Percentiles rank a stretch among this genome's conserved stretches.
phyloP scores from a whole-genome alignment of 2,888 invertebrate species.

The Erannis defoliaria region DNA sequence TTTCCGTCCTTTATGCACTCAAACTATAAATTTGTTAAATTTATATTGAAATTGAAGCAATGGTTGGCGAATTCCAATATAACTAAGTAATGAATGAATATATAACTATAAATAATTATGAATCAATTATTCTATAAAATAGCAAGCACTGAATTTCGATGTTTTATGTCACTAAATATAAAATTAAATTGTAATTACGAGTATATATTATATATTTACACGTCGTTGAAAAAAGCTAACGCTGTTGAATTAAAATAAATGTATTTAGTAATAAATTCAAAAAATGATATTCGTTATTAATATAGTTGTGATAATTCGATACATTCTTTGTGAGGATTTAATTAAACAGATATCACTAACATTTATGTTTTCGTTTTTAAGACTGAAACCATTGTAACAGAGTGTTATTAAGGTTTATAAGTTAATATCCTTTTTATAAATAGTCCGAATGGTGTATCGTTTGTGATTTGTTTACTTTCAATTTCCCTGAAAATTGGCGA shows the following conservation, averaged over 20 bases:
- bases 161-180: slow-evolving; percentile 74
- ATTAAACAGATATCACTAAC: too few species aligned
- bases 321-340: neutral
- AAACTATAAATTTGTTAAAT: neutral
- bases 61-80: slow-evolving; percentile 6
- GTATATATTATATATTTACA: slow-evolving; percentile 79
- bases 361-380: too few species aligned
- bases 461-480: too few species aligned
- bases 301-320: neutral
- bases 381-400: too few species aligned
- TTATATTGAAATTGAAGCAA: slow-evolving; percentile 7
- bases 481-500: too few species aligned
- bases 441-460: too few species aligned
- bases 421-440: too few species aligned
- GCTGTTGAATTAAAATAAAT: slow-evolving; percentile 44
- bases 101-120: slow-evolving; percentile 20
- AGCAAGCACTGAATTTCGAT: slow-evolving; percentile 81
- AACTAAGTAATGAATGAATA: slow-evolving; percentile 4
- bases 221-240: slow-evolving; percentile 67
- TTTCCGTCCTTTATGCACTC: too few species aligned
- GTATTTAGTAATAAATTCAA: slow-evolving; percentile 44
- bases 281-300: slow-evolving; percentile 6
- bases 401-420: too few species aligned
- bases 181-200: slow-evolving; percentile 66
- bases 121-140: slow-evolving; percentile 46